Base-by-base conservation (phyloP, 2,797 vertebrate species). In the Chromis chromis region DNA sequence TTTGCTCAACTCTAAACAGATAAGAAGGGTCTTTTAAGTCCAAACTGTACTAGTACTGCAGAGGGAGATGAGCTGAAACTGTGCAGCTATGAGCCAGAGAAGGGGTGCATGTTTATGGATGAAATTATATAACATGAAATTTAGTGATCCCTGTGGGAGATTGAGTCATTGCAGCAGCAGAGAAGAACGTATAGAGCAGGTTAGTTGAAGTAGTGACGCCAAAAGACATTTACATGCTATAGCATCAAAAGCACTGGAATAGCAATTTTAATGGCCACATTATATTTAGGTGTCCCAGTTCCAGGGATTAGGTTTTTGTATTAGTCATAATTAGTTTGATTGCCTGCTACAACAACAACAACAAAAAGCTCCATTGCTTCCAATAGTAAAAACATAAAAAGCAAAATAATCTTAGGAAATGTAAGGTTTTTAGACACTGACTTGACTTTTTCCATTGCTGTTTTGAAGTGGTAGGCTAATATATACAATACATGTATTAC, bases 1-100 rank as follows among this genome's bases (percentile, higher is more conserved):
- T 78, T 69, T 76, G 9, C 42, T 70, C 1, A 24, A 22, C 54
- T 76, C 6, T n/a, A 33, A 25, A 52, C 14, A n/a, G 55, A 55
- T 58, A 24, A 52, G 11, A 50, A 33, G 10, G 19, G 0, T 11
- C 1, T n/a, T 19, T 4, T 9, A 14, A 16, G 12, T 1, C 24
- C 3, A 54, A 14, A 19, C 27, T 42, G 46, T 59, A 19, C 21
- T 28, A 3, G 13, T 22, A 10, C 36, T 53, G 16, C 2, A 50
- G 10, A n/a, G 28, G 11, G 14, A 10, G 9, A 63, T 27, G 53
- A 21, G 16, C 33, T 19, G 8, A 22, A 31, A 25, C 0, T 13
- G 46, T 40, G 31, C n/a, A 16, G 17, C 17, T 57, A 17, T 48
- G 58, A 11, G 7, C 46, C 21, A 49, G 10, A 1, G 28, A 13